These are phyloP conservation scores for Pantherophis vulpinus DNA, from an alignment of 2,797 vertebrate genomes.

Conservation along the genomic window DNA sequence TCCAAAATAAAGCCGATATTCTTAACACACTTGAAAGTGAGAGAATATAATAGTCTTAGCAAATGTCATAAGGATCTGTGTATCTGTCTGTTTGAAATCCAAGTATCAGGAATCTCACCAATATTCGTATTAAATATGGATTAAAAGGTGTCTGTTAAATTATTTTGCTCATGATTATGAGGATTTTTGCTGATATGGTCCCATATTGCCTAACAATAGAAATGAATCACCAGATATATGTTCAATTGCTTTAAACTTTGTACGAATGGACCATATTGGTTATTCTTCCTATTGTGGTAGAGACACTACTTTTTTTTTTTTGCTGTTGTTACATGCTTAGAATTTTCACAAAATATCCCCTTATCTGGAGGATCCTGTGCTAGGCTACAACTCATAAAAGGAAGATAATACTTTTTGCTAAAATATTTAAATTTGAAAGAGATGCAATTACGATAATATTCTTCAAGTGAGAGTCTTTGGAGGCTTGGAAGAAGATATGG, in stretches of 20 bases:
- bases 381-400: neutral
- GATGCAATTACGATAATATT: neutral
- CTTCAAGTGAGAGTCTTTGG: neutral
- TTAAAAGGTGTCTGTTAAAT: neutral
- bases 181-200: neutral
- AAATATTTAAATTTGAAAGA: neutral
- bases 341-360: neutral
- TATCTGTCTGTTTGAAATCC: neutral
- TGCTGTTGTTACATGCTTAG: neutral
- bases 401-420: neutral
- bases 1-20: conserved; percentile 36
- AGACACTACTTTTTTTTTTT: neutral
- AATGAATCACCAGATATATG: neutral
- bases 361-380: neutral
- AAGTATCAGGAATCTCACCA: neutral
- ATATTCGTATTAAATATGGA: neutral
- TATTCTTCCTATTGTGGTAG: neutral
- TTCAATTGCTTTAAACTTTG: neutral
- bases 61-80: neutral
- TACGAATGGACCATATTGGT: neutral
- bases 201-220: neutral
- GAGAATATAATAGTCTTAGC: neutral
- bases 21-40: neutral
- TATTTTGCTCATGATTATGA: neutral
- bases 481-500: neutral